Percentiles rank a stretch among this genome's conserved stretches.
Evolutionary conservation across 1,140 invertebrate species (phyloP).

Genomic region (Pseudoatta argentina): DNA sequence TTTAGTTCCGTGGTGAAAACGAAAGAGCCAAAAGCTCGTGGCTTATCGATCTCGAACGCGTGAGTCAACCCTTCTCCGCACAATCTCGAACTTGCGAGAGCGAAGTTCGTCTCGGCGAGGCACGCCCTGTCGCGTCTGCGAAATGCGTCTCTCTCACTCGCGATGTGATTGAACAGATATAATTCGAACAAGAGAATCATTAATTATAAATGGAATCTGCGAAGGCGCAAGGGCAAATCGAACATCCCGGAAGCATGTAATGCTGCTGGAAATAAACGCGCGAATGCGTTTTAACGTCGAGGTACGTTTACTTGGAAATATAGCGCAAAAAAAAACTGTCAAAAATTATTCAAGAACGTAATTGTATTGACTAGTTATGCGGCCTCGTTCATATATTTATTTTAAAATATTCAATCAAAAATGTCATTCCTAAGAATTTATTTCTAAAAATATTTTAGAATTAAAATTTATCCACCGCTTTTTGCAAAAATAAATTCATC

Average conservation of each 20-base stretch:
- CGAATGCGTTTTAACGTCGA: neutral
- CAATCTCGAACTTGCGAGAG: neutral
- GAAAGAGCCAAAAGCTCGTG: slow-evolving; percentile 2
- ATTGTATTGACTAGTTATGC: neutral
- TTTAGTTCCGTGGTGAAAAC: slow-evolving; percentile 27
- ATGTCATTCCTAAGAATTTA: neutral
- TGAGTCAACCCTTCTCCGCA: neutral
- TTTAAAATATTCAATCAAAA: neutral
- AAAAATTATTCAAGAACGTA: neutral
- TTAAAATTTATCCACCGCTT: neutral
- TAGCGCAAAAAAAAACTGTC: neutral
- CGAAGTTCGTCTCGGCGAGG: slow-evolving; percentile 1
- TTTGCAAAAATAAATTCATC: neutral
- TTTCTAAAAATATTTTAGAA: neutral
- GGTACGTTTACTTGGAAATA: neutral
- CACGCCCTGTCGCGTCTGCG: slow-evolving; percentile 37
- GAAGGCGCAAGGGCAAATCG: too few species aligned
- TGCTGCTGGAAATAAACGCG: slow-evolving; percentile 30
- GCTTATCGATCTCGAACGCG: slow-evolving; percentile 26
- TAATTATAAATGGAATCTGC: neutral
- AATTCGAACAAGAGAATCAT: neutral
- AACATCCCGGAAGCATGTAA: neutral
- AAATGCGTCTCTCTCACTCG: neutral
- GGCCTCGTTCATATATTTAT: neutral
- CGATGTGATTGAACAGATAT: neutral